A percentile compares a stretch with the other conserved stretches of the same genome.
Conservation (phyloP, 2,113 vertebrate genomes). For the Terrapene triunguis region DNA sequence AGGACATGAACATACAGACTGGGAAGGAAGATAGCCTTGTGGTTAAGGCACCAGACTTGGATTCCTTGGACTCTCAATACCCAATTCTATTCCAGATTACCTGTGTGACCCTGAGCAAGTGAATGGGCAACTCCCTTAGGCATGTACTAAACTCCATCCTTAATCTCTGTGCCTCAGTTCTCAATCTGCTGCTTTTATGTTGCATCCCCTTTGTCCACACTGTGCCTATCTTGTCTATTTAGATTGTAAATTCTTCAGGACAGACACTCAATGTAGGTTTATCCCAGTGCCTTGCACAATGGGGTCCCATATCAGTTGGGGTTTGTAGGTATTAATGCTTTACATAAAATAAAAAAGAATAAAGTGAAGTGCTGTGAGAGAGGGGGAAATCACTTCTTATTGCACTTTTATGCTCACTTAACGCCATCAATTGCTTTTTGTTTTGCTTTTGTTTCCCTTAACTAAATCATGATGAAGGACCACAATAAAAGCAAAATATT, state of each 20-base stretch:
- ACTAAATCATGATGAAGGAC: not conserved
- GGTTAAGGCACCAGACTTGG: not conserved
- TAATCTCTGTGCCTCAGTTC: not conserved
- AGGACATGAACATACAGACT: not conserved
- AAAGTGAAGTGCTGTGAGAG: not conserved
- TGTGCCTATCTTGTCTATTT: not conserved
- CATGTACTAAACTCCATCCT: not conserved
- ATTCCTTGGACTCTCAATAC: not conserved
- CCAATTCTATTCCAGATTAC: accelerated
- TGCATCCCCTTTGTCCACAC: not conserved
- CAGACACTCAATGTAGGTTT: not conserved
- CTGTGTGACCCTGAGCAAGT: not conserved
- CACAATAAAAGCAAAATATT: not conserved
- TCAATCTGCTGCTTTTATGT: not conserved
- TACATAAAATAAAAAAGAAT: not conserved
- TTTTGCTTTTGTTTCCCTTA: not conserved
- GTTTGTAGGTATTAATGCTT: not conserved
- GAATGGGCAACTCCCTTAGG: not conserved
- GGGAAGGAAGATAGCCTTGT: not conserved
- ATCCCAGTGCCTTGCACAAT: not conserved
- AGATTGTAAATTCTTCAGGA: not conserved
- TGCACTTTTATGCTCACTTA: not conserved
- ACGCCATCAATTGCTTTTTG: not conserved
- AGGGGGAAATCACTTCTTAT: not conserved
- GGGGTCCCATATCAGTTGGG: not conserved